Percentiles rank a stretch among this genome's conserved stretches.
Evolutionary conservation across 2,113 vertebrate species (phyloP).

Genomic region (Lynx canadensis): DNA sequence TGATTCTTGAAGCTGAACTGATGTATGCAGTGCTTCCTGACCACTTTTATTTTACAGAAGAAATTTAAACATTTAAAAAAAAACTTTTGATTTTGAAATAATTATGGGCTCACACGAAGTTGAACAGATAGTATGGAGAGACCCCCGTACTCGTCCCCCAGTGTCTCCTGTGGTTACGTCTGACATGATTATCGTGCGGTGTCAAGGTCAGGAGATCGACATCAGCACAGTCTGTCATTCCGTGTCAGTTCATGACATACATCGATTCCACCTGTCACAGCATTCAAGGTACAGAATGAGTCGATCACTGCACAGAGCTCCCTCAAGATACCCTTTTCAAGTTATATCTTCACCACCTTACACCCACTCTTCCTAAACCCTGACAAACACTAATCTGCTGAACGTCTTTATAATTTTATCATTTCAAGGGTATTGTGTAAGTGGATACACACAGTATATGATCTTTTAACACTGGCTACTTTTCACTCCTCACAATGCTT

Average conservation of each 20-base stretch:
- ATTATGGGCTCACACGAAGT: not conserved
- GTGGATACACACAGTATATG: not conserved
- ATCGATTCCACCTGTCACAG: not conserved
- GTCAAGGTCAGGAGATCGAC: not conserved
- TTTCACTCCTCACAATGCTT: not conserved
- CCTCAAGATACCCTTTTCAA: too few species aligned
- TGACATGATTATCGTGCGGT: not conserved
- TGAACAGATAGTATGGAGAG: not conserved
- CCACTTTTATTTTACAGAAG: not conserved
- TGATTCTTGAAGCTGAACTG: not conserved
- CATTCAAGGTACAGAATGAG: not conserved
- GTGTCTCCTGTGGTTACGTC: not conserved
- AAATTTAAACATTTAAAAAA: not conserved
- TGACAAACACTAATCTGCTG: not conserved
- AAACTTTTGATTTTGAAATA: not conserved
- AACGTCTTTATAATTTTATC: not conserved
- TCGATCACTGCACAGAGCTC: not conserved
- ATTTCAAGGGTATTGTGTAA: not conserved
- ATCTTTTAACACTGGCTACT: not conserved
- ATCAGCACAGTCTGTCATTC: not conserved
- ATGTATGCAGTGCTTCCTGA: not conserved
- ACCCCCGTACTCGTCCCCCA: not conserved
- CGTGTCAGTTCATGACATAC: not conserved
- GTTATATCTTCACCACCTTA: not conserved
- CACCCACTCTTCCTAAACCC: not conserved